Conservation (phyloP, 2,888 invertebrate species). For the Drosophila neonasuta region DNA sequence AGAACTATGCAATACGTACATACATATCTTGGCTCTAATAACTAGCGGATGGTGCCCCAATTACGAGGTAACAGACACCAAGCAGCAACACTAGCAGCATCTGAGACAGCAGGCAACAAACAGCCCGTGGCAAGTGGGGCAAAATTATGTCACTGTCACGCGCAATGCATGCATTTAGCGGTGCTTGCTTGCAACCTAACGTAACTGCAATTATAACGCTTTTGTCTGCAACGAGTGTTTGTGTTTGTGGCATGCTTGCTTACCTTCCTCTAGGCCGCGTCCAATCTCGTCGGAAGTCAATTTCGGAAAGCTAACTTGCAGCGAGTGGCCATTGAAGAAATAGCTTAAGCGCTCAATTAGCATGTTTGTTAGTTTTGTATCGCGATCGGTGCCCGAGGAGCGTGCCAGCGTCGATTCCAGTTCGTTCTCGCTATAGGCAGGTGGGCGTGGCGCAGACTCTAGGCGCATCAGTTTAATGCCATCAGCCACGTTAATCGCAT, state of each 20-base stretch:
- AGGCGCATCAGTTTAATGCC: constrained; percentile 87
- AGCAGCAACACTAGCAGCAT: constrained; percentile 2
- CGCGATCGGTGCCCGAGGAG: constrained; percentile 86
- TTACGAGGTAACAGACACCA: constrained; percentile 23
- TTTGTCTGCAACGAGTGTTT: neutral
- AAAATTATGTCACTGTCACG: constrained; percentile 77
- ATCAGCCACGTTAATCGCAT: constrained; percentile 85
- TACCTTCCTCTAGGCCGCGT: constrained; percentile 90
- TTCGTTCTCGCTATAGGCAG: constrained; percentile 85
- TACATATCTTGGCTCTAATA: constrained; percentile 57
- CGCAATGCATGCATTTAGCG: constrained; percentile 69
- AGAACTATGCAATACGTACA: constrained; percentile 6
- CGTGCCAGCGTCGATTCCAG: constrained; percentile 88
- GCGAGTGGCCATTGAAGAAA: constrained; percentile 88
- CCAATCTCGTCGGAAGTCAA: constrained; percentile 87
- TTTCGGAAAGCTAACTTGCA: constrained; percentile 90
- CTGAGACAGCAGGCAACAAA: constrained; percentile 7
- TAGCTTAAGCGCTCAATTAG: constrained; percentile 88
- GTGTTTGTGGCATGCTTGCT: constrained; percentile 46
- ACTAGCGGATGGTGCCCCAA: constrained; percentile 44
- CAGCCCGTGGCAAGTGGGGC: constrained; percentile 18
- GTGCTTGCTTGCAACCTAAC: constrained; percentile 44
- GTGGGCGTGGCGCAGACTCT: constrained; percentile 80
- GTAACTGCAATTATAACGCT: constrained; percentile 51
- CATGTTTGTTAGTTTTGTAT: constrained; percentile 87